Conservation (phyloP, 2,797 vertebrate species). For the Lerista edwardsae region DNA sequence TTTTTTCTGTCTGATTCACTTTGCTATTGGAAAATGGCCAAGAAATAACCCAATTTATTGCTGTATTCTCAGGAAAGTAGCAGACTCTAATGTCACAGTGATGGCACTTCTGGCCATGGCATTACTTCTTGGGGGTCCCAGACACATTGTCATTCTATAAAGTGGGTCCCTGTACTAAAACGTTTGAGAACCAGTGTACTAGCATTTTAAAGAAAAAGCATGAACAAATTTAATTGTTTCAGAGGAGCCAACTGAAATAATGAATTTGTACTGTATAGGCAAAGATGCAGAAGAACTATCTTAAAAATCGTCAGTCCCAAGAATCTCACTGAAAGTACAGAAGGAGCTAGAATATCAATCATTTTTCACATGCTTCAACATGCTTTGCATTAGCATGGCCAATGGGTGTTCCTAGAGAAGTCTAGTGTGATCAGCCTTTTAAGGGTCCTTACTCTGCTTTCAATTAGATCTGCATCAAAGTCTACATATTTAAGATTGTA, state of each 20-base stretch:
- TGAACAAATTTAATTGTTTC: slow-evolving; percentile 9
- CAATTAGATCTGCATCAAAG: neutral
- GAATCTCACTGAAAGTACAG: neutral
- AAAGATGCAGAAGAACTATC: neutral
- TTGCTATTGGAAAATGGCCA: no score
- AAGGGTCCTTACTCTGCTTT: neutral
- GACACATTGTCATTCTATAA: no score
- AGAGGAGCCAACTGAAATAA: neutral
- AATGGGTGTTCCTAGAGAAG: no score
- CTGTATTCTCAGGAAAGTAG: no score
- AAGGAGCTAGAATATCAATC: neutral
- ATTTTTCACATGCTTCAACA: neutral
- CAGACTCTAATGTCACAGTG: no score
- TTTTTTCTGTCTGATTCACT: no score
- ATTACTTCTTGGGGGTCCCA: no score
- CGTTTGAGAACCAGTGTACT: no score
- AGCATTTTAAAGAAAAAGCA: slow-evolving; percentile 3
- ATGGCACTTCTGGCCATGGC: no score
- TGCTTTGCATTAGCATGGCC: neutral
- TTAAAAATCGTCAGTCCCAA: neutral
- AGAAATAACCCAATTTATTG: no score
- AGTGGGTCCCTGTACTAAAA: no score
- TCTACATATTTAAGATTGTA: neutral
- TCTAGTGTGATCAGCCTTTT: neutral
- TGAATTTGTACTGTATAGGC: neutral